phyloP scores from a whole-genome alignment of 2,113 vertebrate species.

The Silurus glanis region DNA sequence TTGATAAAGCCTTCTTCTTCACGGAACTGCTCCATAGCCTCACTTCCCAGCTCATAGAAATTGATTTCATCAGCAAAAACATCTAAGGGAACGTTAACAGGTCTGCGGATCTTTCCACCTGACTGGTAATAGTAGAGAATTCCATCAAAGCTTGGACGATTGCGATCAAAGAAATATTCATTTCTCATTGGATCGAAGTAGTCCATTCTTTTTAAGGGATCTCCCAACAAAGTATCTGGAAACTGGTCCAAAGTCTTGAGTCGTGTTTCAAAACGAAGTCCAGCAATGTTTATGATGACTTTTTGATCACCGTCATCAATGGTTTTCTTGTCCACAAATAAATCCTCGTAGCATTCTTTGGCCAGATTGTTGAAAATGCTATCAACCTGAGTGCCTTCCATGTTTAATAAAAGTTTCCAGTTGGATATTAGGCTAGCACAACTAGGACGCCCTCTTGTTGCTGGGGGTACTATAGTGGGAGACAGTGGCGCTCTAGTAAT shows the following conservation, averaged over 20 bases:
- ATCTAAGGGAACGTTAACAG: conserved; percentile 89
- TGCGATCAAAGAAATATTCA: conserved; percentile 95
- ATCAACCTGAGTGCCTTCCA: conserved; percentile 80
- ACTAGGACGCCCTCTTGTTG: conserved; percentile 68
- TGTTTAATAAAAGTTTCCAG: conserved; percentile 79
- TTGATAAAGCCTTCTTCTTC: conserved; percentile 96
- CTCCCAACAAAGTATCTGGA: conserved; percentile 89
- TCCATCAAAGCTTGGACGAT: conserved; percentile 94
- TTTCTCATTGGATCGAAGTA: conserved; percentile 99
- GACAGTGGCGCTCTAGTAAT: conserved; percentile 59
- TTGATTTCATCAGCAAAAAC: conserved; percentile 92
- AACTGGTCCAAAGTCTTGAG: conserved; percentile 90
- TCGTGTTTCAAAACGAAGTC: conserved; percentile 90
- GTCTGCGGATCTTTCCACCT: conserved; percentile 89
- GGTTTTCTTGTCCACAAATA: conserved; percentile 76
- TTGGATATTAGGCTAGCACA: conserved; percentile 82
- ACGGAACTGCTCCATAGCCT: conserved; percentile 93
- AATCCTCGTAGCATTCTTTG: conserved; percentile 78
- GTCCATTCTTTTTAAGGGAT: conserved; percentile 84
- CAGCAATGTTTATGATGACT: conserved; percentile 93
- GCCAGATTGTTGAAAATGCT: conserved; percentile 80
- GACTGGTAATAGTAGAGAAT: conserved; percentile 98
- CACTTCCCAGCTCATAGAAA: conserved; percentile 89
- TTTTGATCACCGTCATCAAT: conserved; percentile 85
- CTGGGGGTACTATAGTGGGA: conserved; percentile 53